Conservation (phyloP, 2,113 vertebrate species). For the Amazona guildingii region DNA sequence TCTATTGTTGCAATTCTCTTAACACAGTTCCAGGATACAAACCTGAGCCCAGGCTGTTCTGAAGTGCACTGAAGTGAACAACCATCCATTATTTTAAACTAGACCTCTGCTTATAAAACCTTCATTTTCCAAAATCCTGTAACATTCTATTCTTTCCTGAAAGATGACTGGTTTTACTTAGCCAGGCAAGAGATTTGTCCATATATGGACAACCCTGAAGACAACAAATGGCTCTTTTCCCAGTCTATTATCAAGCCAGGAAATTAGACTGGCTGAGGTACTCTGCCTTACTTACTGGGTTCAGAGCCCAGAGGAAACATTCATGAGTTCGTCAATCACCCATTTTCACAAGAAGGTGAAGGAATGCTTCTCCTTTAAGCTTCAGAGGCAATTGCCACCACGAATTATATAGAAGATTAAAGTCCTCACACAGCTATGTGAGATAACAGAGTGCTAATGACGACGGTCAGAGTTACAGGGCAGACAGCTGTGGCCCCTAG, state of each 20-base stretch:
- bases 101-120: conserved; percentile 2
- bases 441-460: not conserved
- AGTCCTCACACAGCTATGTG: not conserved
- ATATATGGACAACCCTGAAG: conserved; percentile 58
- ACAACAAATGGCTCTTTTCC: conserved; percentile 67
- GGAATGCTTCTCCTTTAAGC: conserved; percentile 36
- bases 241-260: conserved; percentile 64
- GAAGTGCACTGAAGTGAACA: not conserved
- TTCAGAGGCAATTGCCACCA: not conserved
- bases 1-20: not conserved
- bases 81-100: not conserved
- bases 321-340: not conserved
- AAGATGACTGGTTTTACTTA: conserved; percentile 40
- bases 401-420: conserved; percentile 18
- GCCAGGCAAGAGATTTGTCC: conserved; percentile 25
- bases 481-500: not conserved
- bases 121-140: conserved; percentile 6
- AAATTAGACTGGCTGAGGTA: conserved; percentile 60
- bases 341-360: conserved; percentile 38
- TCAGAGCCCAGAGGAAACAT: conserved; percentile 19
- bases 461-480: not conserved
- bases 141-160: conserved; percentile 45
- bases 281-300: not conserved
- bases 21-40: not conserved
- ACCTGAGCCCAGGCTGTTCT: not conserved